phyloP scores from a whole-genome alignment of 2,797 vertebrate species.

The Macropus fuliginosus region DNA sequence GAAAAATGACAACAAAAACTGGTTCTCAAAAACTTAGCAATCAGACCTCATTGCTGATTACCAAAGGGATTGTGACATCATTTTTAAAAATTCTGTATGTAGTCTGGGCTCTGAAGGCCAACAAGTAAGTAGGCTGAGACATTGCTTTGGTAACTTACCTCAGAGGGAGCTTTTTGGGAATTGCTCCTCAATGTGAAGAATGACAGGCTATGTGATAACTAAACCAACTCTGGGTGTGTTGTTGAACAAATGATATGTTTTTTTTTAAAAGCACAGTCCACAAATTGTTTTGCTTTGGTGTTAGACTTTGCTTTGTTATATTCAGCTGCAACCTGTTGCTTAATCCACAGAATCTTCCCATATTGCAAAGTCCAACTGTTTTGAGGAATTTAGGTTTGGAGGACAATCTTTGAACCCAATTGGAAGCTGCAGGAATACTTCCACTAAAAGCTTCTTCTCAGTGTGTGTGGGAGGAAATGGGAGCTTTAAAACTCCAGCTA shows the following conservation, averaged over 20 bases:
- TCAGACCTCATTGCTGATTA: not conserved
- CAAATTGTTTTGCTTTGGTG: not conserved
- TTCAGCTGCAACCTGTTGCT: not conserved
- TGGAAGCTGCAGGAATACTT: not conserved
- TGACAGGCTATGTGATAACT: too few species aligned
- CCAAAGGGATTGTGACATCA: not conserved
- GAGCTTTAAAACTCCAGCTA: slow-evolving; percentile 55
- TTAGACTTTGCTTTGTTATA: not conserved
- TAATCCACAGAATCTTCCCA: not conserved
- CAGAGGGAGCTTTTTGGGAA: not conserved
- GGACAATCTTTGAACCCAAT: not conserved
- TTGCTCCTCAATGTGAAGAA: not conserved
- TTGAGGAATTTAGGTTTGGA: not conserved
- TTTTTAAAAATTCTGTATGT: not conserved
- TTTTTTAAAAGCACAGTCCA: not conserved
- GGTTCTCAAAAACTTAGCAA: not conserved
- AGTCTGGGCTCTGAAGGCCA: not conserved
- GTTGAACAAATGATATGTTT: not conserved
- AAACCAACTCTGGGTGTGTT: not conserved
- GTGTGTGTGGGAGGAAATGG: slow-evolving; percentile 45
- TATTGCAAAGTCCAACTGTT: not conserved
- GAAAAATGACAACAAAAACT: not conserved
- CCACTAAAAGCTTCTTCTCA: not conserved
- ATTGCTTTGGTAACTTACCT: not conserved
- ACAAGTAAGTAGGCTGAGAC: not conserved